Conservation (phyloP, 2,888 invertebrate genomes). For the Ichneumoninae sp. region DNA sequence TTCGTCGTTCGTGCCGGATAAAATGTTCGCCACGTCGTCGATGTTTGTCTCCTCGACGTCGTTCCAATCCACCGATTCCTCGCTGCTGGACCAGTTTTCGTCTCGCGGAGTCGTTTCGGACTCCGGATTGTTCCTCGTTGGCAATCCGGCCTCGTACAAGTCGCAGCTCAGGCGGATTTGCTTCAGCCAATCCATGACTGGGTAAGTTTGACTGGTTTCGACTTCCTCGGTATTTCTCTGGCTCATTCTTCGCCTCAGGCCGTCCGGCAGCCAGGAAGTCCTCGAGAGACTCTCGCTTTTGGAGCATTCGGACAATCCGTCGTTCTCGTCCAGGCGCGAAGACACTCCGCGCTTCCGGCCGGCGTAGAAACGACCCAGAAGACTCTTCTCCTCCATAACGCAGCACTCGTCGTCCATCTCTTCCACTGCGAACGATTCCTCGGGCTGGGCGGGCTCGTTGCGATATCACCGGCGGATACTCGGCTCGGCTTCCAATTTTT, state of each 20-base stretch:
- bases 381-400: conserved; percentile 70
- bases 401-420: conserved; percentile 68
- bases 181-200: conserved; percentile 69
- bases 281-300: conserved; percentile 42
- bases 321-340: conserved; percentile 37
- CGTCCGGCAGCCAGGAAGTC: conserved; percentile 65
- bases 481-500: background rate
- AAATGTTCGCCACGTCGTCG: conserved; percentile 6
- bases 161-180: conserved; percentile 69
- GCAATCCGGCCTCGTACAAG: conserved; percentile 63
- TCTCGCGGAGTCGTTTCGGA: conserved; percentile 13
- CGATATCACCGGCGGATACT: background rate
- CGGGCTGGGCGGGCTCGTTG: background rate
- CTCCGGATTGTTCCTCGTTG: background rate
- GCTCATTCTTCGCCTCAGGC: conserved; percentile 61
- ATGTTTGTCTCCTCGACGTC: conserved; percentile 37
- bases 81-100: conserved; percentile 43
- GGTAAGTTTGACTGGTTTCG: conserved; percentile 50
- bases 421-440: background rate
- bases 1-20: conserved; percentile 27
- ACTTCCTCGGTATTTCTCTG: conserved; percentile 58
- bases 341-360: conserved; percentile 10
- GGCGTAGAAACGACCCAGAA: conserved; percentile 51
- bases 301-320: conserved; percentile 50
- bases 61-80: conserved; percentile 38